Evolutionary conservation across 2,113 vertebrate genomes (phyloP).

Genomic region (Melanocharis versteri): DNA sequence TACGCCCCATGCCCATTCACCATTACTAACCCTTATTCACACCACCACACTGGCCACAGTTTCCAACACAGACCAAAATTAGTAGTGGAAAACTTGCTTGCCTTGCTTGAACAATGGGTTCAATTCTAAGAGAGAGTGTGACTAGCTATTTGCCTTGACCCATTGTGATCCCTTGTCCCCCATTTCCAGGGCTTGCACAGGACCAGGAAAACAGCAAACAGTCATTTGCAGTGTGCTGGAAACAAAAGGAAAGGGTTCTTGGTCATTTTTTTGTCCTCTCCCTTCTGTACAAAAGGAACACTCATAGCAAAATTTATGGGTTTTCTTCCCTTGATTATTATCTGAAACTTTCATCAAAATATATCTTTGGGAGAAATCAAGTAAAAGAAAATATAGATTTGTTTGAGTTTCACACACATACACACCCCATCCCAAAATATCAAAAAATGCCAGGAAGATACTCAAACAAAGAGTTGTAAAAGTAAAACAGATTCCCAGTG

Average conservation of each 20-base stretch:
- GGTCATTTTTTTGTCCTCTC: neutral
- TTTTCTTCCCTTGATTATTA: neutral
- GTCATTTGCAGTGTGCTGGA: neutral
- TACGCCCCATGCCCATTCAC: neutral
- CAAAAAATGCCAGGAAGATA: neutral
- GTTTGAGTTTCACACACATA: neutral
- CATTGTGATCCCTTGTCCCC: neutral
- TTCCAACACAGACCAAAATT: neutral
- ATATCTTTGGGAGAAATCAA: neutral
- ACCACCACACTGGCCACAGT: neutral
- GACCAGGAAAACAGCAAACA: neutral
- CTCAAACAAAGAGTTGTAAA: slow-evolving; percentile 34
- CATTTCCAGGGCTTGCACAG: neutral
- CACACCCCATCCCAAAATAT: neutral
- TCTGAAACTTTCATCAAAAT: neutral
- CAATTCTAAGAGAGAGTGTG: neutral
- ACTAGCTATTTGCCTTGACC: slow-evolving; percentile 1
- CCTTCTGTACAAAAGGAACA: neutral
- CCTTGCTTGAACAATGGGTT: neutral
- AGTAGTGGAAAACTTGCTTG: neutral
- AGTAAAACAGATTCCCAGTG: slow-evolving; percentile 31
- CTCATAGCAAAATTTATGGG: neutral
- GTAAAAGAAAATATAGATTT: neutral
- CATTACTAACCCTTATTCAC: neutral
- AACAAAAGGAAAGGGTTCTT: neutral